A percentile compares a stretch with the other conserved stretches of the same genome.
phyloP scores from a whole-genome alignment of 2,113 vertebrate species.

The Struthio camelus region DNA sequence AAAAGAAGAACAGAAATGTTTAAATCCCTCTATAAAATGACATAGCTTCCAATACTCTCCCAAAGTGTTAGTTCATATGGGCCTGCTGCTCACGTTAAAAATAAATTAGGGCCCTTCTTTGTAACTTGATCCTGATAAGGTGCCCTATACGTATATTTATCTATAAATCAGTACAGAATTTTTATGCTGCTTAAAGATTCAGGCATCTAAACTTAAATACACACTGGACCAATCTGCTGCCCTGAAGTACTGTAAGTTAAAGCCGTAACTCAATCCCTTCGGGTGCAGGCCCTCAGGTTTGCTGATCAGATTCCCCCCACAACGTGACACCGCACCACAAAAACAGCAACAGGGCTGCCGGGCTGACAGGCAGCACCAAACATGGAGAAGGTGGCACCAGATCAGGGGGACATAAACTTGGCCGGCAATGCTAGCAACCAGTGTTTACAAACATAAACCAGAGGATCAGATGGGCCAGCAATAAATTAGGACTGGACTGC shows the following conservation, averaged over 20 bases:
- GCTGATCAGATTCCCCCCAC: slow-evolving; percentile 48
- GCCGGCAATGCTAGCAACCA: slow-evolving; percentile 74
- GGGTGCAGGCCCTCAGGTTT: not conserved
- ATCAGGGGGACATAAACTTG: slow-evolving; percentile 61
- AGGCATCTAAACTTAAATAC: not conserved
- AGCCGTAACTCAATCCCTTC: slow-evolving; percentile 61
- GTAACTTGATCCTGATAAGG: not conserved
- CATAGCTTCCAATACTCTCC: accelerated
- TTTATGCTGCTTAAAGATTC: not conserved
- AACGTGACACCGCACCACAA: slow-evolving; percentile 41
- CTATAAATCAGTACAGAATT: not conserved
- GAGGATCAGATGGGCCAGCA: slow-evolving; percentile 63
- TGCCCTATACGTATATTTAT: not conserved
- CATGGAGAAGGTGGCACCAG: slow-evolving; percentile 79
- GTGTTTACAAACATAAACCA: slow-evolving; percentile 86
- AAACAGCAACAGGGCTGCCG: slow-evolving; percentile 25
- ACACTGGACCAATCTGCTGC: not conserved
- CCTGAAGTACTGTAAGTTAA: not conserved
- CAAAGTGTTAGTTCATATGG: not conserved
- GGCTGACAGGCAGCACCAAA: slow-evolving; percentile 79
- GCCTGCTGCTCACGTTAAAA: not conserved
- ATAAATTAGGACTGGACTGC: slow-evolving; percentile 65
- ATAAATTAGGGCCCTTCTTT: slow-evolving; percentile 6
- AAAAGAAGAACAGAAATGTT: not conserved
- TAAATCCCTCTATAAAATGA: not conserved